These are phyloP conservation scores for Hemibagrus wyckioides DNA, from an alignment of 2,113 vertebrate species.

Conservation along the genomic window DNA sequence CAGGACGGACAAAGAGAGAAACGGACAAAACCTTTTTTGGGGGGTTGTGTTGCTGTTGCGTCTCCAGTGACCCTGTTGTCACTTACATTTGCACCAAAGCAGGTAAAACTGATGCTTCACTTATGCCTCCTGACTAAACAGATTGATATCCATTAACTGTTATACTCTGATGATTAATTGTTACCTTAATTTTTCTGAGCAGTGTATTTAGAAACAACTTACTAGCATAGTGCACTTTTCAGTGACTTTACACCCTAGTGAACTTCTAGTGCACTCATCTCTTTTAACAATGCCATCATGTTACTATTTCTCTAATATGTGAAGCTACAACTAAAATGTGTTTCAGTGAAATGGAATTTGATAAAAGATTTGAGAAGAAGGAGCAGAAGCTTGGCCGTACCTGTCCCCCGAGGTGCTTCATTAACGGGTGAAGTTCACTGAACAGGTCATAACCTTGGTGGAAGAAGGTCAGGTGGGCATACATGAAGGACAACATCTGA, in stretches of 20 bases:
- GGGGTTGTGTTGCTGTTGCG: too few species aligned
- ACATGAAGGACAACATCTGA: slow-evolving; percentile 98
- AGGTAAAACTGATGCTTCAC: too few species aligned
- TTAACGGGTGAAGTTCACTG: slow-evolving; percentile 91
- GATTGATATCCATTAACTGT: too few species aligned
- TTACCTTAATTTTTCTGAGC: too few species aligned
- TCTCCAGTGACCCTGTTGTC: too few species aligned
- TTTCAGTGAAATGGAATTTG: neutral
- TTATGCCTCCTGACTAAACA: too few species aligned
- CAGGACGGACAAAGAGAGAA: too few species aligned
- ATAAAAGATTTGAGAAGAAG: neutral
- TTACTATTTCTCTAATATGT: neutral
- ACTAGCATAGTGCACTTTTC: neutral
- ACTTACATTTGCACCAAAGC: too few species aligned
- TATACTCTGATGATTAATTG: too few species aligned
- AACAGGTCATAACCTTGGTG: slow-evolving; percentile 98
- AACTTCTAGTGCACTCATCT: neutral
- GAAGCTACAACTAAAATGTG: neutral
- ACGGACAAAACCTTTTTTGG: too few species aligned
- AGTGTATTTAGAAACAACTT: too few species aligned
- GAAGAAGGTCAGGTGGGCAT: slow-evolving; percentile 96
- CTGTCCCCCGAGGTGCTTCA: slow-evolving; percentile 94
- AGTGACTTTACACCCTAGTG: neutral
- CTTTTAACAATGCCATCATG: neutral
- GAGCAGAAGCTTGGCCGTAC: slow-evolving; percentile 68